Percentiles rank a stretch among this genome's conserved stretches.
phyloP scores from a whole-genome alignment of 2,797 vertebrate species.

The Sternotherus odoratus region DNA sequence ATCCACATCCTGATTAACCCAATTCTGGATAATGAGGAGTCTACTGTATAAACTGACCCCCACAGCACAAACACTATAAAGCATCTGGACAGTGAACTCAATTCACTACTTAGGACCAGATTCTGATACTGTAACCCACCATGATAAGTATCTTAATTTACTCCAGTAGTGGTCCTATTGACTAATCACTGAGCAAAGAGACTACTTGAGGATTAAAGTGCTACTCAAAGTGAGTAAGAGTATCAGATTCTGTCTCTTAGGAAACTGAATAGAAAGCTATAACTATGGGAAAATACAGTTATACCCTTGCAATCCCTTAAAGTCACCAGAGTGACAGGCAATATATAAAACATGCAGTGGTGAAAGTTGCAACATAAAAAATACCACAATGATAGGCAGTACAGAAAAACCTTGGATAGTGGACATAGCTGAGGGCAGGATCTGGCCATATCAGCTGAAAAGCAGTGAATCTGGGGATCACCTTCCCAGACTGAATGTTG shows the following conservation, averaged over 20 bases:
- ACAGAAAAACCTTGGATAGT: background rate
- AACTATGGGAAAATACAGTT: background rate
- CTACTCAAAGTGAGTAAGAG: background rate
- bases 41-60: background rate
- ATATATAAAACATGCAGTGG: background rate
- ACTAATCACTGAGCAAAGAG: background rate
- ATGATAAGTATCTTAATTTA: background rate
- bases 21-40: too few species aligned
- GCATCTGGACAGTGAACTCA: background rate
- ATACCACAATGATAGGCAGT: background rate
- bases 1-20: too few species aligned
- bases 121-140: background rate
- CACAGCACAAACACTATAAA: background rate
- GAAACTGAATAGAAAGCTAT: background rate
- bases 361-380: background rate
- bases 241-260: background rate
- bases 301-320: background rate
- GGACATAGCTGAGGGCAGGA: background rate
- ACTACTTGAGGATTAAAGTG: background rate
- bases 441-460: background rate
- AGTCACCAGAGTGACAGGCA: background rate
- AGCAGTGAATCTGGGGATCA: background rate
- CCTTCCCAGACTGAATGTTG: slow-evolving; percentile 15
- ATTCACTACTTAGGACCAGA: background rate
- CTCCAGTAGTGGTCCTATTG: fast-evolving